Percentiles rank a stretch among this genome's conserved stretches.
Conservation (phyloP, 2,797 vertebrate species). For the Enteromius thamalakanensis region DNA sequence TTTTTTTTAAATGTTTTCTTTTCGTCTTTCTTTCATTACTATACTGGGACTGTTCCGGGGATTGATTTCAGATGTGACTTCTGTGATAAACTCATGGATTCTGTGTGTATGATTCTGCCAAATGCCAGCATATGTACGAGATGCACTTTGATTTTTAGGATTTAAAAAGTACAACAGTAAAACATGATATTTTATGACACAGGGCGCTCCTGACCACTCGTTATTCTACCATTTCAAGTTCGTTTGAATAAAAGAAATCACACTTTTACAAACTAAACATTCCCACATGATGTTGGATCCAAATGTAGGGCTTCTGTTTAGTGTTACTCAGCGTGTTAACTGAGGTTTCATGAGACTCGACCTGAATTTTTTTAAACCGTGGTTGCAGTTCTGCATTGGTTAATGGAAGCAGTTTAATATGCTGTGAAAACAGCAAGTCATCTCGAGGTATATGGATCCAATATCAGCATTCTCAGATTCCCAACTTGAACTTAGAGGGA, state of each 20-base stretch:
- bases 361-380: background rate
- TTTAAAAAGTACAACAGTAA: background rate
- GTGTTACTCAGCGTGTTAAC: background rate
- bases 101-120: background rate
- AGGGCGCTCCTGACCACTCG: background rate
- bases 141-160: constrained; percentile 32
- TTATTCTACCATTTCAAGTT: background rate
- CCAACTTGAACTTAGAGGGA: background rate
- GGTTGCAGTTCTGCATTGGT: background rate
- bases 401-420: background rate
- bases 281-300: background rate
- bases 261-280: constrained; percentile 21
- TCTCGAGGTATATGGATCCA: background rate
- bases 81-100: background rate
- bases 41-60: background rate
- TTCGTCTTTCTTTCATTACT: background rate
- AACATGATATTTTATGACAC: background rate
- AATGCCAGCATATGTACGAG: constrained; percentile 29
- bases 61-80: constrained; percentile 1
- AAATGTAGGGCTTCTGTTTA: background rate
- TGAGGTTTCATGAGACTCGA: background rate
- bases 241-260: background rate
- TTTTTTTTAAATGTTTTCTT: background rate
- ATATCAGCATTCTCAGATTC: background rate
- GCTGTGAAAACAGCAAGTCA: background rate